These are phyloP conservation scores for Tetragonula carbonaria DNA, from an alignment of 2,888 invertebrate genomes.

Conservation along the genomic window DNA sequence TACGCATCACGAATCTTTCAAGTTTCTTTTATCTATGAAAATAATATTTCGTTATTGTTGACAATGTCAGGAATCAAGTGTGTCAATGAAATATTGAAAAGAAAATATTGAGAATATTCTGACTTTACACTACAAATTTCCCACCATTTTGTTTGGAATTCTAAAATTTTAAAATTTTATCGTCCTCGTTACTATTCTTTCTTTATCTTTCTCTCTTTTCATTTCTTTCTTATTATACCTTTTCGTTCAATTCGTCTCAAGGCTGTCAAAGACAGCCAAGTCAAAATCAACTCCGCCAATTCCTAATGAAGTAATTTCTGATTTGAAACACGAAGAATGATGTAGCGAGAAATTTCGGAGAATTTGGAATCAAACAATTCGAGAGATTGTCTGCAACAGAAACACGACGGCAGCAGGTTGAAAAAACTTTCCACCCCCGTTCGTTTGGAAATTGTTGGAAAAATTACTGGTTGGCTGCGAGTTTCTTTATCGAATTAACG, in stretches of 20 bases:
- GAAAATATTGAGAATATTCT: too few species aligned
- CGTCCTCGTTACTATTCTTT: too few species aligned
- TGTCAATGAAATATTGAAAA: too few species aligned
- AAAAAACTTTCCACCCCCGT: not conserved
- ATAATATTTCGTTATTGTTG: not conserved
- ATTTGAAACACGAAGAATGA: not conserved
- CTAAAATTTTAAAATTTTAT: too few species aligned
- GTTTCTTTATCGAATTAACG: slow-evolving; percentile 40
- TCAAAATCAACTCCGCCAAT: not conserved
- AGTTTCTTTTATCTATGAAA: too few species aligned
- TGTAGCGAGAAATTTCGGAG: not conserved
- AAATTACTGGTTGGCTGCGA: slow-evolving; percentile 3
- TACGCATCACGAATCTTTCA: not conserved
- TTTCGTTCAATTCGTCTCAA: not conserved
- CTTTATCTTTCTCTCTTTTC: too few species aligned
- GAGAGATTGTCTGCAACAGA: not conserved
- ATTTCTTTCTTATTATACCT: too few species aligned
- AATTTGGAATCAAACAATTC: not conserved
- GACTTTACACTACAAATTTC: too few species aligned
- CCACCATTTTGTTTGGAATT: too few species aligned
- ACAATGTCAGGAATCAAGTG: not conserved
- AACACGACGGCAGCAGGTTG: not conserved
- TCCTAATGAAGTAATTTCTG: not conserved
- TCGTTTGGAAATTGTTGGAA: slow-evolving; percentile 18
- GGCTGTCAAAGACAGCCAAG: not conserved